These are phyloP conservation scores for Micrasema longulum DNA, from an alignment of 1,140 invertebrate species.

Conservation along the genomic window DNA sequence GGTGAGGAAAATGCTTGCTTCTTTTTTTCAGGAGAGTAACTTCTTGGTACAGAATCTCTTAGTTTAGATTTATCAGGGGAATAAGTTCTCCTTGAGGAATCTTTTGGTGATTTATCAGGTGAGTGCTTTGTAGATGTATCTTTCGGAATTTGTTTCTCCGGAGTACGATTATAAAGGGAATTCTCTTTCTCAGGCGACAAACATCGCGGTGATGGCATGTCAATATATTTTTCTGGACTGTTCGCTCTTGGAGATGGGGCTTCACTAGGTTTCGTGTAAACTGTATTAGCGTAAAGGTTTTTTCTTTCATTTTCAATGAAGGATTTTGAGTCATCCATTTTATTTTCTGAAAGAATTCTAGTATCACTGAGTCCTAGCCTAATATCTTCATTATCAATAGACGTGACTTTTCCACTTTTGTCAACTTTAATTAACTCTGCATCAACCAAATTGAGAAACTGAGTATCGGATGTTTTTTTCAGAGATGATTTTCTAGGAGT, in stretches of 20 bases:
- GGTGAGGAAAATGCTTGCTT: constrained; percentile 6
- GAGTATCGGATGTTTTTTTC: constrained; percentile 48
- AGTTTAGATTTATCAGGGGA: constrained; percentile 42
- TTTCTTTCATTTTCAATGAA: constrained; percentile 55
- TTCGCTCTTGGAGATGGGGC: constrained; percentile 15
- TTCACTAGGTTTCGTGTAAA: background rate
- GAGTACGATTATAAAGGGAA: constrained; percentile 4
- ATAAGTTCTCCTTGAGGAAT: constrained; percentile 22
- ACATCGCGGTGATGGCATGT: background rate
- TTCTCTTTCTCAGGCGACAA: constrained; percentile 27
- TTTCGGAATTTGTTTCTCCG: background rate
- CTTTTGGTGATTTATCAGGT: too few species aligned
- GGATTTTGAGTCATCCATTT: constrained; percentile 47
- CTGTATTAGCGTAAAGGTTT: constrained; percentile 9
- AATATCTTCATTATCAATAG: constrained; percentile 25
- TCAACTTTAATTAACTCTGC: constrained; percentile 53
- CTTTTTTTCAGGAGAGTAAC: constrained; percentile 4
- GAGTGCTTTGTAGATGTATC: too few species aligned
- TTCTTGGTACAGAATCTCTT: constrained; percentile 12
- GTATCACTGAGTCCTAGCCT: background rate
- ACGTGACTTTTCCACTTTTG: constrained; percentile 42
- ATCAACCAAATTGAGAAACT: constrained; percentile 50
- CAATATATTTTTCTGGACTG: constrained; percentile 45
- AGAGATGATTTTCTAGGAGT: constrained; percentile 52
- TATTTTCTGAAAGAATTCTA: constrained; percentile 13